Base-by-base conservation (phyloP, 2,797 vertebrate species). In the Sparus aurata region DNA sequence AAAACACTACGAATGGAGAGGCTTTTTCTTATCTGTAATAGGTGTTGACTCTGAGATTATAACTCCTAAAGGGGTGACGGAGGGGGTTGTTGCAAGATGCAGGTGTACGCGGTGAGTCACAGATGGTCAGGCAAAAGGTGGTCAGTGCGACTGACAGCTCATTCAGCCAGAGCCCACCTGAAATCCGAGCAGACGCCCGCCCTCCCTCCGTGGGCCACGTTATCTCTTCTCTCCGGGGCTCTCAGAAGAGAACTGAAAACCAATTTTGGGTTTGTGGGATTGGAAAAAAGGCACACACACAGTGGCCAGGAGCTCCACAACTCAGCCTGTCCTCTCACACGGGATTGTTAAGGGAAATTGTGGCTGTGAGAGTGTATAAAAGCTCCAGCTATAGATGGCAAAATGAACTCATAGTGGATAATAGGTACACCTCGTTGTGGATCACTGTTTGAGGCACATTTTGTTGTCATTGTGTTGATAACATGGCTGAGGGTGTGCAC, bases 211-310 rank as follows among this genome's bases (percentile, higher is more conserved):
- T 81, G 69, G 86, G 76, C 69, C 23, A 38, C 68, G 70, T 87
- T 89, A 91, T 91, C 86, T 86, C 75, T 88, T 85, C 91, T 89
- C 82, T 61, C 54, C 22, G 4, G 47, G 47, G 57, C 82, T 72
- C 80, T 79, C 79, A 83, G 82, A 80, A 80, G 34, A 68, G 50
- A 38, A 82, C 43, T 68, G 79, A 83, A 90, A 91, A 84, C 52
- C 83, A 87, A 90, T 89, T 76, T 50, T 76, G 77, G 27, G 79
- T 84, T 79, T 27, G 60, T 69, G 70, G 76, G 85, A 89, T 92
- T 90, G 78, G 78, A 77, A 70, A 75, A 75, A 73, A 75, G 23
- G 1, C 5, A 3, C 54, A 34, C 54, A 61, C 74, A 69, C 22
- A 30, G 15, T 18, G 61, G 69, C 18, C 65, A 20, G 17, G 27